Evolutionary conservation across 1,140 invertebrate genomes (phyloP), one percentile per base, ranked within the genome.

Genomic region (Mylabris phalerata): DNA sequence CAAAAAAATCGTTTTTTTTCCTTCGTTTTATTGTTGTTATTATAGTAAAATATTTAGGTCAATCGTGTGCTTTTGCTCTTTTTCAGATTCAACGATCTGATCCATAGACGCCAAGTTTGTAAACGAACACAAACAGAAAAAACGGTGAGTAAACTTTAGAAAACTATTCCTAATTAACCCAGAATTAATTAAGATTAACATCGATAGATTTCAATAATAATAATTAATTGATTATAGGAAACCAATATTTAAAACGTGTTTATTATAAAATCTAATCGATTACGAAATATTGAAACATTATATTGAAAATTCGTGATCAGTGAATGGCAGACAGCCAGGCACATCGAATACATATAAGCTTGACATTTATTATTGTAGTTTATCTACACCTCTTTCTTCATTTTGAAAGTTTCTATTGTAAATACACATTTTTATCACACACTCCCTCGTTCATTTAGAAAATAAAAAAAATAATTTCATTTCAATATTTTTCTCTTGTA

Each of bases 261-360:
- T 27, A 48, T 48, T 9, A 50, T 39, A 38, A 32, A 32, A 32
- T 32, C 32, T 26, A 50, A 11, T 50, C 47, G 51, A 54, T 54
- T 54, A 54, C 51, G 46, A 44, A 54, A 54, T 54, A 54, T 6
- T 39, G 45, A 54, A 54, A 32, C 32, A 32, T 5, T 42, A 54
- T 54, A 54, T 42, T 54, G 51, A 54, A 54, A 54, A 54, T 54
- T 54, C 51, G 51, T 54, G 51, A 54, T 54, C 51, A 46, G 51
- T 54, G 51, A 54, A 54, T 54, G 51, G 51, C 50, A 52, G 19
- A 19, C 19, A 19, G 19, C 19, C 19, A 19, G 19, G 19, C 32
- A 32, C 32, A 32, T 32, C 32, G 32, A 32, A 32, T 32, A 32
- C 19, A 19, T 32, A 32, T 32, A 32, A 32, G 32, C 32, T 32